Evolutionary conservation across 2,113 vertebrate species (phyloP), one percentile per base, ranked within the genome.

Genomic region (Tinamus guttatus): DNA sequence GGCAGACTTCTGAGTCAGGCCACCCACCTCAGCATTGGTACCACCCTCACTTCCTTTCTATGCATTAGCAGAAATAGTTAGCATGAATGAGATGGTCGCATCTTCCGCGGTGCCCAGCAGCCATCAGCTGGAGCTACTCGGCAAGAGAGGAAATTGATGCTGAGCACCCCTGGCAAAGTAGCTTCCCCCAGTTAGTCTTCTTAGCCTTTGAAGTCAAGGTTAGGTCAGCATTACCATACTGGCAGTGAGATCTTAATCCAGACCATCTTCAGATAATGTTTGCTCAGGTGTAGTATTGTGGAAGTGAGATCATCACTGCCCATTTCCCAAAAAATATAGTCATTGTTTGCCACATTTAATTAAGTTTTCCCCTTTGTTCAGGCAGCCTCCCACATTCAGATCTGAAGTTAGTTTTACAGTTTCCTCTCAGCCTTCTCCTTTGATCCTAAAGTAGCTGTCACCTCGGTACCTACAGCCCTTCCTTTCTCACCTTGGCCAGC

Each of bases 341-440:
- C 73, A 92, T 96, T 95, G 94, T 96, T 94, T 96, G 92, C 94
- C 69, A 69, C 81, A 79, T 94, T 96, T 97, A 95, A 96, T 97
- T 95, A 96, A 96, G 67, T 79, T 96, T 91, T 28, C 54, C 38
- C 25, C 51, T 95, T 83, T 52, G 43, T 93, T 96, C 86, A 47
- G 68, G 71, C 67, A 69, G 58, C 80, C 76, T 95, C 77, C 81
- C 60, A 73, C 85, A 56, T 54, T 49, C 83, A 95, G 78, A 74
- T 93, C 86, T 90, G 90, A 90, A 94, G 85, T 83, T 68, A 83
- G 85, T 96, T 96, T 96, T 97, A 93, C 90, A 76, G 93, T 95
- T 97, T 96, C 95, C 94, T 91, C 45, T 92, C 85, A 92, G 77
- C 83, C 28, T 92, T 95, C 54, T 90, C 78, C 90, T 96, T 96